Conservation (phyloP, 2,888 invertebrate genomes). For the Limnephilus rhombicus region DNA sequence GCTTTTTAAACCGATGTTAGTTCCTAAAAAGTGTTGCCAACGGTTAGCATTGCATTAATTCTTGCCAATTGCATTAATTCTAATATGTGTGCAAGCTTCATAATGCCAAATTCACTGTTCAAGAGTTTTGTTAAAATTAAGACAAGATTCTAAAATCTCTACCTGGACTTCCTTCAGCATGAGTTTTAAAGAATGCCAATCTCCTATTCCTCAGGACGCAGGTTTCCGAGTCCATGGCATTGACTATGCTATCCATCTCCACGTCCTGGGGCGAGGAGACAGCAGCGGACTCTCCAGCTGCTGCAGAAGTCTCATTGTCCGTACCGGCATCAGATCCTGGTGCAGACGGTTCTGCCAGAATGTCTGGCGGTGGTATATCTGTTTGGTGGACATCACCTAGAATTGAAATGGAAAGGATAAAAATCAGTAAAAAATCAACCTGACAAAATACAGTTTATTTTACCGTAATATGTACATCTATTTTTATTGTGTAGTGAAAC, state of each 20-base stretch:
- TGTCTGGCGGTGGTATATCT: conserved; percentile 49
- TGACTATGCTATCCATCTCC: conserved; percentile 78
- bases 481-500: no score
- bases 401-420: background rate
- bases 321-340: conserved; percentile 71
- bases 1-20: no score
- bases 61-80: no score
- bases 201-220: conserved; percentile 71
- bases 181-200: conserved; percentile 70
- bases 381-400: background rate
- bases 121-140: background rate
- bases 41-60: no score
- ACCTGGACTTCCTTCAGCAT: conserved; percentile 19
- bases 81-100: no score
- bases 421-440: background rate
- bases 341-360: conserved; percentile 65
- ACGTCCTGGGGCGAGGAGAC: conserved; percentile 74
- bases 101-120: no score
- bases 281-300: conserved; percentile 68
- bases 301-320: conserved; percentile 70
- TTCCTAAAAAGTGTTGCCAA: no score
- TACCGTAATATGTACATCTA: no score
- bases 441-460: no score
- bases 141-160: background rate
- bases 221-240: conserved; percentile 79